Conservation (phyloP, 2,113 vertebrate species). For the Ceyx cyanopectus region DNA sequence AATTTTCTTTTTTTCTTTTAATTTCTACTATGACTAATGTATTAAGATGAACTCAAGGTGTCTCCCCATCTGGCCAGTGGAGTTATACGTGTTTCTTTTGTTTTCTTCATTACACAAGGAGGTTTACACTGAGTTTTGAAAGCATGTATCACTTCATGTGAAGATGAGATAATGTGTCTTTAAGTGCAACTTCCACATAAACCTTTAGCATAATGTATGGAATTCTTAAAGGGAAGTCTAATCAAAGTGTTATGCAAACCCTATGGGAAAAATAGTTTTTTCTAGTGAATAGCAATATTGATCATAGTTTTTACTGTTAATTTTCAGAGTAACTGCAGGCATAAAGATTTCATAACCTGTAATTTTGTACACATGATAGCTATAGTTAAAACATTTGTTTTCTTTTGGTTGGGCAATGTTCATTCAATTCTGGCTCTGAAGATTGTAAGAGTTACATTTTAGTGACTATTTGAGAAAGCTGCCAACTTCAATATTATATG, state of each 20-base stretch:
- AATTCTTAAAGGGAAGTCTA: not conserved
- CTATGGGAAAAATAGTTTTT: not conserved
- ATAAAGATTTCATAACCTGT: slow-evolving; percentile 39
- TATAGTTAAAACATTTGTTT: slow-evolving; percentile 46
- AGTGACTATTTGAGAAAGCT: not conserved
- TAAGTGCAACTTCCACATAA: not conserved
- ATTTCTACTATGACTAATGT: not conserved
- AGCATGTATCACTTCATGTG: not conserved
- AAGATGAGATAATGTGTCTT: not conserved
- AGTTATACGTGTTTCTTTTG: not conserved
- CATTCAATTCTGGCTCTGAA: slow-evolving; percentile 16
- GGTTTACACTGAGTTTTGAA: not conserved
- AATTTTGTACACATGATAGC: slow-evolving; percentile 44
- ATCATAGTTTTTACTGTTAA: not conserved
- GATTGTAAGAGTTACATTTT: slow-evolving; percentile 31
- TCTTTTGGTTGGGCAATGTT: slow-evolving; percentile 32
- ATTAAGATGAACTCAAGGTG: not conserved
- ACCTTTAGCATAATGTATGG: not conserved
- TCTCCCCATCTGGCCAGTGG: not conserved
- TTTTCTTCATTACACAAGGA: not conserved
- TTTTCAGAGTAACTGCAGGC: slow-evolving; percentile 36
- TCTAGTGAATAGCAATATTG: not conserved
- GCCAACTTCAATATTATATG: not conserved
- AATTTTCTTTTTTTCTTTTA: not conserved
- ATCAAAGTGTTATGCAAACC: not conserved